phyloP scores from a whole-genome alignment of 2,113 vertebrate genomes.

The Gallinago jamesoni region DNA sequence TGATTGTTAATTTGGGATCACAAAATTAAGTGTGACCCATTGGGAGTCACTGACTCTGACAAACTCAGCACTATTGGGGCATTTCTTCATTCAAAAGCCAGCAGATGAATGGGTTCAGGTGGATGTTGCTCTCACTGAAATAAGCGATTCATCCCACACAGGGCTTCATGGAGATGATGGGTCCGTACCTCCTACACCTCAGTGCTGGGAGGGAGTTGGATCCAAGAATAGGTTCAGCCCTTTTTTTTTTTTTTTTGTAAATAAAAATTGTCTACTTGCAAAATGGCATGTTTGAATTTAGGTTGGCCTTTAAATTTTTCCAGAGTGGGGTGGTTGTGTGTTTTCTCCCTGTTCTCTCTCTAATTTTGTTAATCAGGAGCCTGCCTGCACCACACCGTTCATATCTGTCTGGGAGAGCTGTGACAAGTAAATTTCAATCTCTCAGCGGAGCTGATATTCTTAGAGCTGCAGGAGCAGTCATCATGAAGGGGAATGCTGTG shows the following conservation, averaged over 20 bases:
- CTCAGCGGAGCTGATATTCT: constrained; percentile 51
- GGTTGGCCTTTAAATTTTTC: background rate
- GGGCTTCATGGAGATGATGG: background rate
- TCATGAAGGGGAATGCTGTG: constrained; percentile 63
- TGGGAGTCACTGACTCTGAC: background rate
- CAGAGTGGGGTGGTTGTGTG: background rate
- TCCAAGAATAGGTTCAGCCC: background rate
- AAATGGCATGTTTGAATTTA: background rate
- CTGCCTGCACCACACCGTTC: background rate
- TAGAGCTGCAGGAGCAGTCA: constrained; percentile 56
- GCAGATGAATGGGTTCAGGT: background rate
- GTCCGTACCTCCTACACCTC: background rate
- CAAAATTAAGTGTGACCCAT: background rate
- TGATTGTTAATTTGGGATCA: background rate
- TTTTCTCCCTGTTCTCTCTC: background rate
- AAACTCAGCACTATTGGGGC: background rate
- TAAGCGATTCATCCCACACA: background rate
- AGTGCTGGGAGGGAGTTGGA: background rate
- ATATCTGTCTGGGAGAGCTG: constrained; percentile 17
- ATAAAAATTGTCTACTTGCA: background rate
- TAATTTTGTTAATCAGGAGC: constrained; percentile 32
- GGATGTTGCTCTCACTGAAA: background rate
- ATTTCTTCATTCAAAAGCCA: background rate
- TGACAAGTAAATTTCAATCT: constrained; percentile 64
- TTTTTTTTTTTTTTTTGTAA: background rate